Evolutionary conservation across 2,113 vertebrate species (phyloP), one percentile per base, ranked within the genome.

Genomic region (Gasterosteus aculeatus): DNA sequence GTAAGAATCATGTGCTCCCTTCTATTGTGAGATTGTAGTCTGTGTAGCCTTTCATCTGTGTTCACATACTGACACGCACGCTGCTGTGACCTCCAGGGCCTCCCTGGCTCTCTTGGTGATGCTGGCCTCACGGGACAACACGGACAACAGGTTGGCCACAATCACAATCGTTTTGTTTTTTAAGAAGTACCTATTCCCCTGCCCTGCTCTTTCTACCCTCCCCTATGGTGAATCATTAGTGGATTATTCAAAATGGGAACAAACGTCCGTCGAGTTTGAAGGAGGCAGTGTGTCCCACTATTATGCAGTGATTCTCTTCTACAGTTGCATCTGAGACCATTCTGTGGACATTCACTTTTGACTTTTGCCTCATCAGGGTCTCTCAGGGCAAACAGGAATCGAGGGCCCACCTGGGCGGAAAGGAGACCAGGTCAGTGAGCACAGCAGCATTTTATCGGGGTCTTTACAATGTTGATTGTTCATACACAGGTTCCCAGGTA

Each of bases 361-460:
- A 47, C 3, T 33, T 66, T 16, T 75, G 0, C 29, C 57, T 61
- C 78, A 1, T 80, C 78, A 97, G 96, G 96, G 96, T 80, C 59
- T 64, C 1, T 90, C 87, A 0, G 96, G 96, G 66, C 64, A 2
- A 0, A 71, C 10, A 0, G 96, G 96, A 79, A 65, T 44, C 0
- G 94, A 96, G 66, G 96, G 96, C 0, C 89, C 74, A 51, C 54
- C 31, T 0, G 96, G 96, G 29, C 68, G 6, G 47, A 97, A 96
- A 85, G 96, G 96, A 38, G 88, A 95, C 63, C 95, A 94, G 95
- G 96, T 97, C 3, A 10, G 93, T 91, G 41, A 61, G 29, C 12
- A 29, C 46, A 15, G 22, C n/a, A 44, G 60, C 35, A 59, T 29
- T n/a, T 3, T 47, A 60, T 10, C 39, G 14, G 2, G 11, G 2